Percentiles rank a stretch among this genome's conserved stretches.
These are phyloP conservation scores for Pipa parva DNA, from an alignment of 2,113 vertebrate genomes.

Conservation along the genomic window DNA sequence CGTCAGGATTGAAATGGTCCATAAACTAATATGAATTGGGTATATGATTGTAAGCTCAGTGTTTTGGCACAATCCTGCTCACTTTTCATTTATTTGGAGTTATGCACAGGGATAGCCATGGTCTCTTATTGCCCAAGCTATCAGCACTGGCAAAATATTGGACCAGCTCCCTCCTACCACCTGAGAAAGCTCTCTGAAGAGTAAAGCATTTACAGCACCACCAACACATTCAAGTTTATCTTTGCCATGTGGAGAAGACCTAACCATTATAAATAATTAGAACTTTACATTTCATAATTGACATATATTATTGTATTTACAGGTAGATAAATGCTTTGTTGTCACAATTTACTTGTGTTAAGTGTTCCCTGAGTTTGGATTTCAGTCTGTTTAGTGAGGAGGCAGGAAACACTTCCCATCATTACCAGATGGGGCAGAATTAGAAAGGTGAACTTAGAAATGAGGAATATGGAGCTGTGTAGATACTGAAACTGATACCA, in stretches of 20 bases:
- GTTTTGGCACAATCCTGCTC: conserved; percentile 20
- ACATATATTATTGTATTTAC: conserved; percentile 95
- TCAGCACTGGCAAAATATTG: conserved; percentile 13
- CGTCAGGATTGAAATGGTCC: not conserved
- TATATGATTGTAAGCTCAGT: not conserved
- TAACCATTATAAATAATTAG: conserved; percentile 97
- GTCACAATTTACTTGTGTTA: conserved; percentile 86
- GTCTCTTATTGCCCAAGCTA: conserved; percentile 1
- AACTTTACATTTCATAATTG: conserved; percentile 98
- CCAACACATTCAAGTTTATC: conserved; percentile 85
- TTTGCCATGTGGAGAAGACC: conserved; percentile 64
- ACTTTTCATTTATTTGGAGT: not conserved
- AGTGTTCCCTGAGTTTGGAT: conserved; percentile 92
- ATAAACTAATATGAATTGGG: not conserved
- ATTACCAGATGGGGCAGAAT: conserved; percentile 43
- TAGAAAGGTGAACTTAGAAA: conserved; percentile 56
- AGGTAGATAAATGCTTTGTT: conserved; percentile 95
- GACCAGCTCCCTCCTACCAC: conserved; percentile 55
- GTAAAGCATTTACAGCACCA: conserved; percentile 56
- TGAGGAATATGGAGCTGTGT: conserved; percentile 30
- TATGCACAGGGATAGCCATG: not conserved
- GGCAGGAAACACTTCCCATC: conserved; percentile 48
- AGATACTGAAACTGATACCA: not conserved
- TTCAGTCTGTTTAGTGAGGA: conserved; percentile 67
- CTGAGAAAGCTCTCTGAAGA: conserved; percentile 87